Evolutionary conservation across 2,797 vertebrate genomes (phyloP).

Genomic region (Myotis myotis): DNA sequence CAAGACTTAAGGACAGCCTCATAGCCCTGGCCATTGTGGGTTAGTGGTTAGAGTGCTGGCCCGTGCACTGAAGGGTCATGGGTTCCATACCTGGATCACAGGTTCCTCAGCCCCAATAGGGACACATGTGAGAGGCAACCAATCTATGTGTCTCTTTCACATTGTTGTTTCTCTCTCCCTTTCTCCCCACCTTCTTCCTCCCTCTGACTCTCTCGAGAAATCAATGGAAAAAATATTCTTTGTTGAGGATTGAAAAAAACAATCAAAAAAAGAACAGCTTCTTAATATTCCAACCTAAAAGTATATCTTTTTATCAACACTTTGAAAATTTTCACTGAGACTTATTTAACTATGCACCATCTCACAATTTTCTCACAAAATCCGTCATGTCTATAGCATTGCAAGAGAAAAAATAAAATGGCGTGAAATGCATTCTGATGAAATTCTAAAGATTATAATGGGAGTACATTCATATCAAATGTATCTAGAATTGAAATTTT

Average conservation of each 20-base stretch:
- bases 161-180: too few species aligned
- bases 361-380: constrained; percentile 50
- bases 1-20: neutral
- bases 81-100: too few species aligned
- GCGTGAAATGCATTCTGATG: constrained; percentile 56
- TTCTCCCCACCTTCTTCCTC: too few species aligned
- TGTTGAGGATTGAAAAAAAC: too few species aligned
- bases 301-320: neutral
- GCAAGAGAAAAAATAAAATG: constrained; percentile 53
- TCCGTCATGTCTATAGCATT: neutral
- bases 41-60: too few species aligned
- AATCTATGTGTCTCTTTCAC: too few species aligned
- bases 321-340: constrained; percentile 33
- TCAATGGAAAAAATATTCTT: too few species aligned
- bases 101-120: too few species aligned
- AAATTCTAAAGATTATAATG: constrained; percentile 60
- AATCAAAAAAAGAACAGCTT: neutral
- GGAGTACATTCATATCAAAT: constrained; percentile 5
- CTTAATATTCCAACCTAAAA: constrained; percentile 3
- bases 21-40: neutral
- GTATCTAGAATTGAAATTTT: constrained; percentile 44
- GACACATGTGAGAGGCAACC: too few species aligned
- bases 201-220: too few species aligned
- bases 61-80: too few species aligned
- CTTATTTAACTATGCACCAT: constrained; percentile 40